Base-by-base conservation (phyloP, 2,113 vertebrate species). In the Eptesicus fuscus region DNA sequence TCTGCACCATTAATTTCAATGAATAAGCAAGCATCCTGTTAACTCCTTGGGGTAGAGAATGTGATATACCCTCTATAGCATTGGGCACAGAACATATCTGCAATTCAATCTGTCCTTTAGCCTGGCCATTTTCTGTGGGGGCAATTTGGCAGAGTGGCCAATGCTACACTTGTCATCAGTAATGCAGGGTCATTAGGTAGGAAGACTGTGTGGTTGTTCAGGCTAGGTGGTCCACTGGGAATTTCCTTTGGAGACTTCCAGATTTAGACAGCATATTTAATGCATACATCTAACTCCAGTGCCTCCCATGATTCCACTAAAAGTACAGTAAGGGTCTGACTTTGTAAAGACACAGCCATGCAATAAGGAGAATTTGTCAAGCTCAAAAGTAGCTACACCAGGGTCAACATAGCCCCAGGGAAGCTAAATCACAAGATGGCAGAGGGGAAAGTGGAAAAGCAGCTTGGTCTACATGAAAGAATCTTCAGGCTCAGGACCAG, bases 221-320 rank as follows among this genome's bases (percentile, higher is more conserved):
- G 69, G 67, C 25, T 76, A 69, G 28, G n/a, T n/a, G 32, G 70
- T 84, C 78, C 61, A 17, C n/a, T 70, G 51, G 96, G 95, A 95
- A 95, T 97, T 95, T 97, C 93, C 95, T 97, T 28, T 91, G 88
- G 82, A 94, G 85, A 94, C 74, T 97, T 97, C 94, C 20, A 5
- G 77, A 92, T 91, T 88, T 84, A 92, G 86, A 95, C 51, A 61
- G 84, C 73, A 61, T 44, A 95, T 86, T 80, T 93, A 88, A 95
- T 35, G 70, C 63, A 65, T 20, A 56, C n/a, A 79, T 70, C 73
- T 93, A 44, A 88, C 73, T 70, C 80, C 63, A 63, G 37, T 93
- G 73, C 78, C 56, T 95, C 47, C 37, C 42, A 44, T 51, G 88
- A n/a, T 14, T 18, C 40, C 61, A 90, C 56, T 74, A 70, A 49